Percentiles rank a stretch among this genome's conserved stretches.
phyloP scores from a whole-genome alignment of 2,888 invertebrate genomes.

The Nomada flava region DNA sequence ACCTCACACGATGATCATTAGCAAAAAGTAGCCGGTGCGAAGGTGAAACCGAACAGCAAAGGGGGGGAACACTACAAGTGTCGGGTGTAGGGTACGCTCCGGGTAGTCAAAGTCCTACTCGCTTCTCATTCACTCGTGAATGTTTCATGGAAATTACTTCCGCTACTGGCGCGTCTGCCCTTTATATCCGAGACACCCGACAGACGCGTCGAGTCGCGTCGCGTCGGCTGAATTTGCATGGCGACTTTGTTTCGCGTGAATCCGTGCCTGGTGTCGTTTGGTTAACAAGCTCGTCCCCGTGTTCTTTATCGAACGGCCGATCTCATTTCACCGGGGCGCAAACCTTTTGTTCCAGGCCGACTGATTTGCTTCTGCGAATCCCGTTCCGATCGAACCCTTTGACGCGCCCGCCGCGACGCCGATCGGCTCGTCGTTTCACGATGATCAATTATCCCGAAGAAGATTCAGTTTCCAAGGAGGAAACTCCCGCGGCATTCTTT shows the following conservation, averaged over 20 bases:
- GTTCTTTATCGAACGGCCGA: constrained; percentile 43
- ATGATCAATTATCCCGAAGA: constrained; percentile 20
- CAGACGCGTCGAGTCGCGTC: constrained; percentile 32
- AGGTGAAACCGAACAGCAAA: constrained; percentile 33
- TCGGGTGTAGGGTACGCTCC: constrained; percentile 45
- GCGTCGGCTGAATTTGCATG: constrained; percentile 65
- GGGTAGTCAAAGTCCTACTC: constrained; percentile 55
- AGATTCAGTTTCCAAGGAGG: not conserved
- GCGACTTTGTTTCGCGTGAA: constrained; percentile 67
- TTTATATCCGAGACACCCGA: constrained; percentile 62
- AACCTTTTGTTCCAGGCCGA: constrained; percentile 21
- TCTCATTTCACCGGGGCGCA: constrained; percentile 26
- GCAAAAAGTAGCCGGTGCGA: constrained; percentile 23
- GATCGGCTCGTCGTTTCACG: not conserved
- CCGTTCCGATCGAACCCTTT: constrained; percentile 18
- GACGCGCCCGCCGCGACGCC: constrained; percentile 4
- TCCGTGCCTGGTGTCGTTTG: constrained; percentile 43
- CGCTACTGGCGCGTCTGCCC: constrained; percentile 60
- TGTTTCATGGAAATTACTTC: constrained; percentile 75
- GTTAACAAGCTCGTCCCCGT: constrained; percentile 51
- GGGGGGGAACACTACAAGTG: constrained; percentile 44
- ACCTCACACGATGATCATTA: constrained; percentile 20
- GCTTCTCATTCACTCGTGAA: constrained; percentile 67
- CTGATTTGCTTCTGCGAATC: constrained; percentile 22
- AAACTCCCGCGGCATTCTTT: not conserved